These are phyloP conservation scores for Heteromurus nitidus DNA, from an alignment of 2,888 invertebrate species.

Conservation along the genomic window DNA sequence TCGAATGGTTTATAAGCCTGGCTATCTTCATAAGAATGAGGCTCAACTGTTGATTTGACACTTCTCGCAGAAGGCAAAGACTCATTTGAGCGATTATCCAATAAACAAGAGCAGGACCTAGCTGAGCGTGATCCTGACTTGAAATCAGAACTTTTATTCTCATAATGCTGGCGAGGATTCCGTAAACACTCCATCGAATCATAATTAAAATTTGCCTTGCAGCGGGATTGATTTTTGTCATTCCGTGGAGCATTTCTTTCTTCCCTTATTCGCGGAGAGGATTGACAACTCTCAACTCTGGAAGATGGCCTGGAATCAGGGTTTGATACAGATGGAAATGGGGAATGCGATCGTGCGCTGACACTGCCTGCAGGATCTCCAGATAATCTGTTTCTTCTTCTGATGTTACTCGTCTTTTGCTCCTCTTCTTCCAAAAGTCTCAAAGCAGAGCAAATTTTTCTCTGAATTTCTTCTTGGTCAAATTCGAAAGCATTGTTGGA, in stretches of 20 bases:
- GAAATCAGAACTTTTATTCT: background rate
- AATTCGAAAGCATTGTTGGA: constrained; percentile 34
- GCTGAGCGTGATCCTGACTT: constrained; percentile 31
- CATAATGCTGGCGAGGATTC: background rate
- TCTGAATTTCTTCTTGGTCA: constrained; percentile 40
- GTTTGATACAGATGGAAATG: constrained; percentile 14
- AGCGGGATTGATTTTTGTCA: background rate
- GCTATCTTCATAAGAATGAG: background rate
- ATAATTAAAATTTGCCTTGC: background rate
- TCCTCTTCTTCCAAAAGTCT: constrained; percentile 51
- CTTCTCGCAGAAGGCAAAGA: constrained; percentile 48
- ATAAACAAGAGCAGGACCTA: constrained; percentile 51
- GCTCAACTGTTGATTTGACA: constrained; percentile 17
- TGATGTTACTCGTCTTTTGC: background rate
- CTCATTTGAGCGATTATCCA: constrained; percentile 26
- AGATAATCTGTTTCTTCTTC: background rate
- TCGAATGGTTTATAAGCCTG: background rate
- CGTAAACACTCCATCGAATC: background rate
- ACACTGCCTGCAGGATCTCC: background rate
- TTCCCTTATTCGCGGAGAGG: constrained; percentile 32
- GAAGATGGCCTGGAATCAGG: constrained; percentile 39
- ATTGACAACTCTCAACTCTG: constrained; percentile 12
- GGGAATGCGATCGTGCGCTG: constrained; percentile 31
- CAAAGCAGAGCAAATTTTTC: constrained; percentile 49
- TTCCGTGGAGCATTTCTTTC: constrained; percentile 13